Evolutionary conservation across 2,888 invertebrate species (phyloP).

Genomic region (Mesorhabditis belari): DNA sequence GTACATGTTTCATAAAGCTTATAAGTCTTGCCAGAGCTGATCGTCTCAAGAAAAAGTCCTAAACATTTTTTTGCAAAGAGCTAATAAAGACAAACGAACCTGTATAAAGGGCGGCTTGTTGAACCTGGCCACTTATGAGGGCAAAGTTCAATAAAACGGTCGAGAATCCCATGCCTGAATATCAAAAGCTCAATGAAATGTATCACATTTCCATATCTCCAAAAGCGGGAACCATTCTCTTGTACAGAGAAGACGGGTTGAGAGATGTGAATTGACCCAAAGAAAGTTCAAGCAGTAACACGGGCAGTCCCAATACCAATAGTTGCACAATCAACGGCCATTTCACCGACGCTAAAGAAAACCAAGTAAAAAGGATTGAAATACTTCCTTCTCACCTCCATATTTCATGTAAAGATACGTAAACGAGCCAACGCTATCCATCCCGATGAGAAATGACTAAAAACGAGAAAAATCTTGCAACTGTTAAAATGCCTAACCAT

Average conservation of each 20-base stretch:
- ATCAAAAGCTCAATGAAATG: neutral
- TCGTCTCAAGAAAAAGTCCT: neutral
- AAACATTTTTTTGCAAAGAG: neutral
- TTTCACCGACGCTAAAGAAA: slow-evolving; percentile 9
- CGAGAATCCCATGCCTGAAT: neutral
- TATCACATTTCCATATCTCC: slow-evolving; percentile 2
- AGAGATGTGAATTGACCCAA: slow-evolving; percentile 29
- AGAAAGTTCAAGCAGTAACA: slow-evolving; percentile 27
- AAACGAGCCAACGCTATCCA: neutral
- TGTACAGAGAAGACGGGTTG: slow-evolving; percentile 15
- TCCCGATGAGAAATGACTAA: neutral
- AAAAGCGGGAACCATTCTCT: slow-evolving; percentile 16
- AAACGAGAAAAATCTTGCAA: neutral
- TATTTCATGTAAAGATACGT: neutral
- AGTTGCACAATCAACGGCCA: slow-evolving; percentile 14
- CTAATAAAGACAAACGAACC: neutral
- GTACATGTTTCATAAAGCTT: neutral
- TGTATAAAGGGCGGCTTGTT: neutral
- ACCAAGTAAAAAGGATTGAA: neutral
- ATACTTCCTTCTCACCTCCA: neutral
- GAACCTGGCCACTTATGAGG: neutral
- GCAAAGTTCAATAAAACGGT: neutral
- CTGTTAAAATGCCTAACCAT: neutral
- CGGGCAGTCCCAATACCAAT: slow-evolving; percentile 18
- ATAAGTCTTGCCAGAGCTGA: neutral